Base-by-base conservation (phyloP, 2,797 vertebrate species). In the Capromys pilorides region DNA sequence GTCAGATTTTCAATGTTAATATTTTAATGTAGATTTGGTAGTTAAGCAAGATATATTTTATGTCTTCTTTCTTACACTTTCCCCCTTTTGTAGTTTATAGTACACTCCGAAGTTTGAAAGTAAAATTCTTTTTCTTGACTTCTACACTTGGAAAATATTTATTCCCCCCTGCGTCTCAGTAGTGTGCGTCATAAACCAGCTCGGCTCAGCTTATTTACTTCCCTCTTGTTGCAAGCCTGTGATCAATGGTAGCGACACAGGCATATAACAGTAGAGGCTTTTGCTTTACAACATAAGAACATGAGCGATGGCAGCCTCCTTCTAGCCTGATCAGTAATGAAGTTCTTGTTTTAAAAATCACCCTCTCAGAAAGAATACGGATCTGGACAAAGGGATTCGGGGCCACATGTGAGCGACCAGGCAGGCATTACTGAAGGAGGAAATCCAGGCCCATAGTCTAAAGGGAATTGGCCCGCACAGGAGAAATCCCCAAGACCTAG, bases 81-180 rank as follows among this genome's bases (percentile, higher is more conserved):
- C 39, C 59, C 67, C 51, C 85, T 64, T 90, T 91, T 80, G n/a
- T 96, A 94, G 95, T 97, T 97, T 97, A 97, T 96, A 93, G 96
- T 95, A 51, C 45, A 86, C 80, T 64, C 86, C 88, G 91, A 97
- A 96, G 96, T 95, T 96, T 94, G 96, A 95, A 97, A 97, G 96
- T 96, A 92, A 96, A 97, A 97, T 97, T 97, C 95, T 94, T 97
- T 95, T 96, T 45, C 94, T 96, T 95, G 80, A 95, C 96, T 97
- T 96, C 92, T 80, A 67, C 66, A 96, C 93, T 97, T 73, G 88
- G 94, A 97, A 95, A 95, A 97, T 97, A 97, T 97, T 97, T 97
- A 97, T 97, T 95, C 83, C 88, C 45, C 64, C 62, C 93, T 78
- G 86, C 21, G 3, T 96, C 96, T 96, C 97, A 71, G 36, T 94